These are phyloP conservation scores for Diplodus sargus DNA, from an alignment of 2,797 vertebrate species.

Conservation along the genomic window DNA sequence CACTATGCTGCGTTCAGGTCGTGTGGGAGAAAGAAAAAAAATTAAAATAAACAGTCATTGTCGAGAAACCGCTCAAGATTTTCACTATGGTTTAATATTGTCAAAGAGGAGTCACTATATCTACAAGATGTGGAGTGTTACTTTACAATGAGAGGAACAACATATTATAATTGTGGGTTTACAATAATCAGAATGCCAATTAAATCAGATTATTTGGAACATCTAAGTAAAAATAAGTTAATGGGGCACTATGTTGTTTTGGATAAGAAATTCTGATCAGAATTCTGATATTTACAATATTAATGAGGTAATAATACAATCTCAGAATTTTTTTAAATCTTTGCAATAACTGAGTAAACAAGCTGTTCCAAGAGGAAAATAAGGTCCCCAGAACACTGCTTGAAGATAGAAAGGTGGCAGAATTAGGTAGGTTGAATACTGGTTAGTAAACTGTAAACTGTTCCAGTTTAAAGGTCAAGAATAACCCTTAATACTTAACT, in stretches of 20 bases:
- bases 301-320: no score
- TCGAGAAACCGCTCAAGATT: not conserved
- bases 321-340: no score
- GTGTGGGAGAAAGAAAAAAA: conserved; percentile 32
- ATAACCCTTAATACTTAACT: not conserved
- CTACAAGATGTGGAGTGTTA: not conserved
- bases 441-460: not conserved
- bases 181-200: not conserved
- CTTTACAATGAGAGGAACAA: not conserved
- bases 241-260: no score
- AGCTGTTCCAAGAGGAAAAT: no score
- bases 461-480: not conserved
- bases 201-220: not conserved
- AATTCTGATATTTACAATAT: no score
- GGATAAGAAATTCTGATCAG: no score
- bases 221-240: not conserved
- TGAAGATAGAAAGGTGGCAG: no score
- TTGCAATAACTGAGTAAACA: no score
- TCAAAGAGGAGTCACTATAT: not conserved
- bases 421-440: not conserved
- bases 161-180: not conserved
- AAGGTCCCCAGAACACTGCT: no score
- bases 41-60: not conserved
- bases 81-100: not conserved
- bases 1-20: conserved; percentile 52